Evolutionary conservation across 2,888 invertebrate species (phyloP).

Genomic region (Pristionchus entomophagus): DNA sequence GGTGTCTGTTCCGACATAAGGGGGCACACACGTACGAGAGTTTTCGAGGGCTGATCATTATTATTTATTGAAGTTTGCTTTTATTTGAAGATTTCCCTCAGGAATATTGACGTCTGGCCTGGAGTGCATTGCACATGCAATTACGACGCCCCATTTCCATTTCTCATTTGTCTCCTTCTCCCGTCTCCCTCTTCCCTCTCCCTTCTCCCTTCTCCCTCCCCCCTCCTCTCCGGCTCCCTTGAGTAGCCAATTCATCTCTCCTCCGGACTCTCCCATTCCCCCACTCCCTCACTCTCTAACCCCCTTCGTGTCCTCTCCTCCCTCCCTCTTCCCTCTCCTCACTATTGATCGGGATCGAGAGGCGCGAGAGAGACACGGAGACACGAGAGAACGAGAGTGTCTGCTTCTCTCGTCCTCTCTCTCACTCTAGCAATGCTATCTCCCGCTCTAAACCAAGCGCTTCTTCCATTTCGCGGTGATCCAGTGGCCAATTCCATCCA

Average conservation of each 20-base stretch:
- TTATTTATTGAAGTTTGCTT: too few species aligned
- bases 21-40: too few species aligned
- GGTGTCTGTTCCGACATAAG: too few species aligned
- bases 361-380: neutral
- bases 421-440: too few species aligned
- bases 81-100: too few species aligned
- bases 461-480: neutral
- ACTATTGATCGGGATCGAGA: slow-evolving; percentile 11
- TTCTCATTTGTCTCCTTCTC: neutral
- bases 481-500: neutral
- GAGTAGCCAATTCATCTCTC: neutral
- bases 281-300: neutral
- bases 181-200: neutral
- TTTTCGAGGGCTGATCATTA: too few species aligned
- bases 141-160: neutral
- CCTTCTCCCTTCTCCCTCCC: neutral
- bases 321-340: neutral
- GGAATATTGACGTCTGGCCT: too few species aligned
- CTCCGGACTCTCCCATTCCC: neutral
- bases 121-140: too few species aligned
- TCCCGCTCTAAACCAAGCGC: neutral
- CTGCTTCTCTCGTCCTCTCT: neutral
- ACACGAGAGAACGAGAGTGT: neutral
- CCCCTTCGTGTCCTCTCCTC: neutral
- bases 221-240: neutral